phyloP scores from a whole-genome alignment of 2,113 vertebrate genomes.

The Xyrauchen texanus region DNA sequence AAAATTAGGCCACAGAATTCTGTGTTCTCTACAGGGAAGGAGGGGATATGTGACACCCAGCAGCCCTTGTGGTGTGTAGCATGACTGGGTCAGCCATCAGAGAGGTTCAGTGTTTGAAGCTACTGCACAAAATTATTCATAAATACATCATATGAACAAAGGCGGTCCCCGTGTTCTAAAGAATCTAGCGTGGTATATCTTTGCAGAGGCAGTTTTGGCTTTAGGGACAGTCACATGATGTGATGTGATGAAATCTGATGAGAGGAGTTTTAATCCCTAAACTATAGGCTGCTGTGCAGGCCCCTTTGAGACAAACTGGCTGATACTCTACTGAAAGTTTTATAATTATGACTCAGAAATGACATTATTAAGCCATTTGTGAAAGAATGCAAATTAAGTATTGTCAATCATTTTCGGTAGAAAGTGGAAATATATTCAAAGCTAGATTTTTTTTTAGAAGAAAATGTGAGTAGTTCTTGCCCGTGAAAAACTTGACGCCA shows the following conservation, averaged over 20 bases:
- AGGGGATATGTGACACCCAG: conserved; percentile 35
- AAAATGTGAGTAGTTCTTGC: too few relatives aligned
- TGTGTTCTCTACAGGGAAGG: not conserved
- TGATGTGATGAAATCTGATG: not conserved
- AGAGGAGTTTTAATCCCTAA: not conserved
- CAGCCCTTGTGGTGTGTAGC: conserved; percentile 31
- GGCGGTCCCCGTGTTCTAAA: not conserved
- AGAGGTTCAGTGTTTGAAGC: conserved; percentile 1
- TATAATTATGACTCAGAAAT: too few relatives aligned
- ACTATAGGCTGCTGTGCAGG: not conserved
- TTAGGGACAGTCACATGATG: not conserved
- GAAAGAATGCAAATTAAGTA: too few relatives aligned
- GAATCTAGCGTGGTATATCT: not conserved
- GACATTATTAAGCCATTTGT: too few relatives aligned
- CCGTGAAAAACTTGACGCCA: too few relatives aligned
- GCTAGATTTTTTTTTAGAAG: too few relatives aligned
- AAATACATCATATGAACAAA: not conserved
- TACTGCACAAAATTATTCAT: not conserved
- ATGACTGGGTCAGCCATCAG: conserved; percentile 11
- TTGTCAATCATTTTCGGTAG: too few relatives aligned
- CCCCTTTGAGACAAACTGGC: not conserved
- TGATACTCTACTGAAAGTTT: too few relatives aligned
- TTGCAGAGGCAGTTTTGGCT: not conserved
- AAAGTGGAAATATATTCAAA: too few relatives aligned
- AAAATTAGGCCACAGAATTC: conserved; percentile 45